Conservation (phyloP, 2,888 invertebrate genomes). For the Platypus cylindrus region DNA sequence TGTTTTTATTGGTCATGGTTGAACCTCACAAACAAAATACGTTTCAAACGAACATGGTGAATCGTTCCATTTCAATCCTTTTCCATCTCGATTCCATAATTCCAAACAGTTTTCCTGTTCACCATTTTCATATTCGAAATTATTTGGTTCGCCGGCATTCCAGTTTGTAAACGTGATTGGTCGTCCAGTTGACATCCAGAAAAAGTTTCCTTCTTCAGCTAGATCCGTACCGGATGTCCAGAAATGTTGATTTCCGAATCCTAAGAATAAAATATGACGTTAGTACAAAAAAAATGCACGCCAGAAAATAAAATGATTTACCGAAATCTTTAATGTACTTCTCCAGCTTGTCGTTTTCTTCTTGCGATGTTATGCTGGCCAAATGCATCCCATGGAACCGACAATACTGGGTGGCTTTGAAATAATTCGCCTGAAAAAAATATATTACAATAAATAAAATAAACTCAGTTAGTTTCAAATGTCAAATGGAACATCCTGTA, state of each 20-base stretch:
- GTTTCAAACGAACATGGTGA: constrained; percentile 89
- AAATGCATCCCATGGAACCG: constrained; percentile 88
- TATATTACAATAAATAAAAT: too few species aligned
- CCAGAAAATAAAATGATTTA: constrained; percentile 31
- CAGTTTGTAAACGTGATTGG: constrained; percentile 85
- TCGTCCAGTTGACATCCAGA: constrained; percentile 86
- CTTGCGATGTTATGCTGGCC: constrained; percentile 79
- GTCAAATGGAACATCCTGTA: too few species aligned
- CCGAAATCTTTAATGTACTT: constrained; percentile 84
- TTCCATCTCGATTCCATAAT: constrained; percentile 83
- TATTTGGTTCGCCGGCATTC: constrained; percentile 90
- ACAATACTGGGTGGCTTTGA: constrained; percentile 82
- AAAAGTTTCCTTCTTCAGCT: constrained; percentile 82
- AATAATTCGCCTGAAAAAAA: constrained; percentile 77
- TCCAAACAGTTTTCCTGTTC: constrained; percentile 88
- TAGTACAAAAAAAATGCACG: neutral
- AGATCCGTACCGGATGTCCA: constrained; percentile 89
- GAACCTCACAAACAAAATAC: constrained; percentile 82
- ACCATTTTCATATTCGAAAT: constrained; percentile 85
- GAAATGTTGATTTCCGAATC: constrained; percentile 81
- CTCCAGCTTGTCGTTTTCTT: constrained; percentile 81
- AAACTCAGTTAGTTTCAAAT: too few species aligned
- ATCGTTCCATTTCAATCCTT: constrained; percentile 88
- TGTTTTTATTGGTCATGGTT: too few species aligned
- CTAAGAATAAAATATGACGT: constrained; percentile 36